Evolutionary conservation across 1,140 invertebrate genomes (phyloP).

Genomic region (Drosophila tani): DNA sequence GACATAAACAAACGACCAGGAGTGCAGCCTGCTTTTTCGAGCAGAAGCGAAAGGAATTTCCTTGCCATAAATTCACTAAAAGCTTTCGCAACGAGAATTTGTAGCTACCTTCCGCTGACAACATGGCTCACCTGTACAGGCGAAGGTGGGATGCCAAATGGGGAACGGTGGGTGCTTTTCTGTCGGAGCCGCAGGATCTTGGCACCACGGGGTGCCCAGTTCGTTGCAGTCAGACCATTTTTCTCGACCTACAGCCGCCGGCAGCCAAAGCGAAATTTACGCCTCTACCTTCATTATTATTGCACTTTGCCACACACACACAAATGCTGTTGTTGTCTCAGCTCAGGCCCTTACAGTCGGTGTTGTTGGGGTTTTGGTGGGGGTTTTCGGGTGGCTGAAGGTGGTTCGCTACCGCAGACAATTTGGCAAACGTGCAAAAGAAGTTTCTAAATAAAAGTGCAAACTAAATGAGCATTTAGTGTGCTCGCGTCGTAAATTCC

Average conservation of each 20-base stretch:
- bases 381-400: not conserved
- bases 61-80: constrained; percentile 83
- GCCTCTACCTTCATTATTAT: constrained; percentile 81
- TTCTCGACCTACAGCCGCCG: constrained; percentile 34
- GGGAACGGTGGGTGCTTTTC: not conserved
- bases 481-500: constrained; percentile 78
- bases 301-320: constrained; percentile 65
- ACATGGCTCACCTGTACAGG: constrained; percentile 72
- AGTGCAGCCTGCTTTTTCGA: constrained; percentile 39
- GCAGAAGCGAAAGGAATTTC: constrained; percentile 69
- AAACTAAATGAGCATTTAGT: constrained; percentile 84
- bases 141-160: constrained; percentile 7
- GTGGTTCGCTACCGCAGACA: constrained; percentile 69
- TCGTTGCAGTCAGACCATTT: constrained; percentile 58
- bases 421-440: constrained; percentile 82
- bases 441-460: constrained; percentile 84
- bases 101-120: constrained; percentile 81
- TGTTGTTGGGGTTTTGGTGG: constrained; percentile 10
- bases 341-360: constrained; percentile 16
- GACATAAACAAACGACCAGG: constrained; percentile 73
- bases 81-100: constrained; percentile 82
- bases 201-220: constrained; percentile 44
- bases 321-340: constrained; percentile 37
- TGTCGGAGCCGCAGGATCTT: constrained; percentile 30
- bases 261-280: constrained; percentile 80